phyloP scores from a whole-genome alignment of 2,797 vertebrate genomes.

The Poecilia velifera region DNA sequence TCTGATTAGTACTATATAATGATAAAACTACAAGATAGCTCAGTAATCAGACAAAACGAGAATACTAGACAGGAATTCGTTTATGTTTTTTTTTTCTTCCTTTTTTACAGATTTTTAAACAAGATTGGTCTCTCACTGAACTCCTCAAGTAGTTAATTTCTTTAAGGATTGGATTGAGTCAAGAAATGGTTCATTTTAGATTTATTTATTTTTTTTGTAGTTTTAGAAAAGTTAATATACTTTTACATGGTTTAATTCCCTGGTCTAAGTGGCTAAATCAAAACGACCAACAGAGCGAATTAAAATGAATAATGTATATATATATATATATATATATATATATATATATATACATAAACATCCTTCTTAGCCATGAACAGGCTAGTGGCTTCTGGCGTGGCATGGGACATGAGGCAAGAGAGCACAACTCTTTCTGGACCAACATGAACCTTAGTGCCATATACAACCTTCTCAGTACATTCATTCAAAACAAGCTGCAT shows the following conservation, averaged over 20 bases:
- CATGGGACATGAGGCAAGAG: background rate
- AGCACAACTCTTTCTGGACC: background rate
- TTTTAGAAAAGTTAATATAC: background rate
- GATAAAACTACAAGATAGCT: background rate
- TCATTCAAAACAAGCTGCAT: slow-evolving; percentile 33
- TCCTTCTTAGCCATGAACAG: background rate
- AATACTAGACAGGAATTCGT: background rate
- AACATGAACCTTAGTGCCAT: background rate
- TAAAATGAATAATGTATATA: no score
- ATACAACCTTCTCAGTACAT: slow-evolving; percentile 9
- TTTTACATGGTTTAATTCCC: no score
- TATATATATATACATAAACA: no score
- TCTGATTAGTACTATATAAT: background rate
- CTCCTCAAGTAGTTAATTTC: background rate
- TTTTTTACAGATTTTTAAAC: background rate
- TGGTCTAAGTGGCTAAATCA: background rate
- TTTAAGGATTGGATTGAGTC: background rate
- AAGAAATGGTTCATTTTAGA: background rate
- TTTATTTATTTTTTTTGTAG: background rate
- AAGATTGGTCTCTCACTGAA: background rate
- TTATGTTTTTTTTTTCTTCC: background rate
- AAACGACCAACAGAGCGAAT: background rate
- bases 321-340: no score
- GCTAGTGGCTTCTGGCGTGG: background rate
- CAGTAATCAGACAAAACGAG: background rate